Evolutionary conservation across 2,888 invertebrate species (phyloP).

Genomic region (Heliconius aoede): DNA sequence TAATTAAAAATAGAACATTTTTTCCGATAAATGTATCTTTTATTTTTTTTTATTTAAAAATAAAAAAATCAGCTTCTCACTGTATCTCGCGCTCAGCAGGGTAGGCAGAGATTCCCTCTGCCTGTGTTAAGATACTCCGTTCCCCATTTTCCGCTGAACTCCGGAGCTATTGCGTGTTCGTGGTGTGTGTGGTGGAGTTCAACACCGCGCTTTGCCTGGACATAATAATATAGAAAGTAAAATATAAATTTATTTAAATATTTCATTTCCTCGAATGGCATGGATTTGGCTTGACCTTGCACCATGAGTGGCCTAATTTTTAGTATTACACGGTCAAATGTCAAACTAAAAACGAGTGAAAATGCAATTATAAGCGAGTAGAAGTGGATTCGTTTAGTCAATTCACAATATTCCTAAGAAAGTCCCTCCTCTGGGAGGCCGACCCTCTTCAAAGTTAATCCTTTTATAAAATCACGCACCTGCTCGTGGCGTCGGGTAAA

Average conservation of each 20-base stretch:
- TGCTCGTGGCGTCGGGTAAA: constrained; percentile 19
- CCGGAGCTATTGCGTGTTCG: no score
- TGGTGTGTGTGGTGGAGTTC: no score
- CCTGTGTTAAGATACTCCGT: no score
- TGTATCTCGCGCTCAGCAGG: no score
- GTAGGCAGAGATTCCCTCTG: no score
- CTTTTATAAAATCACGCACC: constrained; percentile 26
- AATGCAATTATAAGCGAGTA: background rate
- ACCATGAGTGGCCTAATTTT: background rate
- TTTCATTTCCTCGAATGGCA: no score
- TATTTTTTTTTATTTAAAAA: background rate
- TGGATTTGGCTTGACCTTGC: no score
- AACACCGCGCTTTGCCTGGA: no score
- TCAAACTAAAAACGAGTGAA: background rate
- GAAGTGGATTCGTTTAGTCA: background rate
- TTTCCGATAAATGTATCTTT: background rate
- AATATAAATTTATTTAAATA: no score
- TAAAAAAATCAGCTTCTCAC: no score
- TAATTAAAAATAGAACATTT: background rate
- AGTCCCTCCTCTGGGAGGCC: background rate
- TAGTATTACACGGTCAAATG: background rate
- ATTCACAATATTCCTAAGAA: constrained; percentile 15
- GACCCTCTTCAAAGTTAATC: constrained; percentile 25
- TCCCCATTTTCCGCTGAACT: no score
- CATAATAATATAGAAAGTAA: no score